Evolutionary conservation across 2,888 invertebrate species (phyloP).

Genomic region (Onthophagus sagittarius): DNA sequence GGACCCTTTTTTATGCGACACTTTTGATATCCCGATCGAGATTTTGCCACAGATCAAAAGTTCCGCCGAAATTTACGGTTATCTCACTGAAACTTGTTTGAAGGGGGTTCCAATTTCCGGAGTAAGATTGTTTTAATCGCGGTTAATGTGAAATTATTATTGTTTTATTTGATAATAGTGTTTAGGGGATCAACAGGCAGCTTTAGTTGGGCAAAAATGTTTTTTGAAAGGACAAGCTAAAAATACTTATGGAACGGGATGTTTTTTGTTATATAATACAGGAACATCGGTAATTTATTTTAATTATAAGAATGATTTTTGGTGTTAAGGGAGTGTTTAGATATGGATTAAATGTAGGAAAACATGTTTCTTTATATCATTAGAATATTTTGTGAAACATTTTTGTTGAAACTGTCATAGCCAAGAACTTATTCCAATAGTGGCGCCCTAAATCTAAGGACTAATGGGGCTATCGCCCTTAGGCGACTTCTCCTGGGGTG

Average conservation of each 20-base stretch:
- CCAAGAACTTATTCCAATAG: too few relatives aligned
- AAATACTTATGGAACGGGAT: constrained; percentile 87
- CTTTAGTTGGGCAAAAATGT: constrained; percentile 88
- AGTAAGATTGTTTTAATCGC: too few relatives aligned
- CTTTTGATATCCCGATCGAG: constrained; percentile 78
- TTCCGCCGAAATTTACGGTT: constrained; percentile 89
- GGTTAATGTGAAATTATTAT: too few relatives aligned
- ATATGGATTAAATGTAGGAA: too few relatives aligned
- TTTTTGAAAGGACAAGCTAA: constrained; percentile 85
- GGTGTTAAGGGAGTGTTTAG: too few relatives aligned
- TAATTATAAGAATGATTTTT: constrained; percentile 7
- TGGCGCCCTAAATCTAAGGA: too few relatives aligned
- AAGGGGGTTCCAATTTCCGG: constrained; percentile 82
- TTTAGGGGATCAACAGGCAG: constrained; percentile 94
- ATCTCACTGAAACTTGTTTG: constrained; percentile 62
- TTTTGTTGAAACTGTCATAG: too few relatives aligned
- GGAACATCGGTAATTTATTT: constrained; percentile 61
- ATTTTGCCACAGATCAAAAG: constrained; percentile 87
- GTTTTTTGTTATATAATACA: constrained; percentile 93
- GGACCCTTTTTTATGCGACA: constrained; percentile 80
- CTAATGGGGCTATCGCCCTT: too few relatives aligned
- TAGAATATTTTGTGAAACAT: too few relatives aligned
- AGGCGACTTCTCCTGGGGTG: too few relatives aligned
- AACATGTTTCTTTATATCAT: too few relatives aligned
- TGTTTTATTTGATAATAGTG: constrained; percentile 55